Base-by-base conservation (phyloP, 2,888 invertebrate species). In the Heliconius erato region DNA sequence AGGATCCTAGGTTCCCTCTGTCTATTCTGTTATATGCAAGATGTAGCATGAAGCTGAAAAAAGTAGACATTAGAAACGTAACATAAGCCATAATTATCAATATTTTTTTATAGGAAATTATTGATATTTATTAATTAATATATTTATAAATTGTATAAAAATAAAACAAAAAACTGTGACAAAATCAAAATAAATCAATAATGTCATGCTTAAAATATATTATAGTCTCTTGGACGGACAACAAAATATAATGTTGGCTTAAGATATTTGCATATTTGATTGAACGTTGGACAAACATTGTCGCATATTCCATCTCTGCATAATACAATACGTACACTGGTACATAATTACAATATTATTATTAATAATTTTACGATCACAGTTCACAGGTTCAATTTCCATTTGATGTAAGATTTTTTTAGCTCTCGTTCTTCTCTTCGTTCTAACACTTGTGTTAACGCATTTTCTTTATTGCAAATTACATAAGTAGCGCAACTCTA, bases 191-290 rank as follows among this genome's bases (percentile, higher is more conserved):
- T n/a, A 0, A n/a, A n/a, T n/a, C 59, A 59, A 59, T 59, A 59
- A 59, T n/a, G 2, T 44, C 5, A 40, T 44, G 12, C 4, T 54
- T 28, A 54, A 49, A 54, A 74, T 54, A 5, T 63, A 40, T 59
- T 74, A 19, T 26, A 23, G 76, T 44, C 67, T 54, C 76, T 80
- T 77, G 28, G 69, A 74, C 68, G 83, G 84, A 85, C 85, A 85
- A 86, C 84, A 87, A 78, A 74, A 28, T 80, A 79, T 81, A 71
- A 80, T 84, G 76, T 87, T 84, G 84, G 81, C 80, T 68, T 82
- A 84, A 82, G 74, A 83, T 86, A 93, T 93, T 91, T 91, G 88
- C 93, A 93, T 93, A 91, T 91, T 92, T 92, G 92, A 93, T 93
- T 92, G 91, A 89, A 88, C 87, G 86, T 87, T 86, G 83, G 79